Percentiles rank a stretch among this genome's conserved stretches.
These are phyloP conservation scores for Dipodomys stephensi DNA, from an alignment of 2,113 vertebrate genomes.

Conservation along the genomic window DNA sequence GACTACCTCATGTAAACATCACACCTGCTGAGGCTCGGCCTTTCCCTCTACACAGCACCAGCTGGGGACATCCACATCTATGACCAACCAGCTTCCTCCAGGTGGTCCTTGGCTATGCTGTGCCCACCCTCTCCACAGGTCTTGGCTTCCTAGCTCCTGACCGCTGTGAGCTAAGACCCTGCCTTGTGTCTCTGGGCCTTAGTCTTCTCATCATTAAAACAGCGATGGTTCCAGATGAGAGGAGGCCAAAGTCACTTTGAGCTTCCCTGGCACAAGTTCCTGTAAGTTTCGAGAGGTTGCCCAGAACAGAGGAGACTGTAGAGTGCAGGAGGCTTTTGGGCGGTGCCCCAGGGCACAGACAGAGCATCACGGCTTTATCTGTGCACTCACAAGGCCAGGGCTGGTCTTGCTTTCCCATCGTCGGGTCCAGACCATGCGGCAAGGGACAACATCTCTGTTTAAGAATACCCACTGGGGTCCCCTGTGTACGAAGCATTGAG, in stretches of 20 bases:
- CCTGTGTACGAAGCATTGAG: neutral
- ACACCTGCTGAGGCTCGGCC: too few species aligned
- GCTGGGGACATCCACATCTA: neutral
- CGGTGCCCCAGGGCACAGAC: accelerated
- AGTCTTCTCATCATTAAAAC: neutral
- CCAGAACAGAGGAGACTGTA: too few species aligned
- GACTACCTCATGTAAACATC: neutral
- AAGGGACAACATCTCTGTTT: too few species aligned
- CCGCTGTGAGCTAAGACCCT: neutral
- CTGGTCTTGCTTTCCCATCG: neutral
- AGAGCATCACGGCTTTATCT: too few species aligned
- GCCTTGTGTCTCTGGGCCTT: too few species aligned
- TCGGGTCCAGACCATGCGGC: neutral
- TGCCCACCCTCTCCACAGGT: neutral
- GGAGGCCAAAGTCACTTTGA: neutral
- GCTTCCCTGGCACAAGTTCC: neutral
- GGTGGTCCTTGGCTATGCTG: accelerated
- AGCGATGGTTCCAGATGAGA: neutral
- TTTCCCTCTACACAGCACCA: accelerated
- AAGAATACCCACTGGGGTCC: neutral
- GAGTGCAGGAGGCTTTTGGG: neutral
- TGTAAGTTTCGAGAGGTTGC: neutral
- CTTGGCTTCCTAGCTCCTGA: neutral
- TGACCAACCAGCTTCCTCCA: neutral
- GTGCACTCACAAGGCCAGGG: accelerated